Evolutionary conservation across 1,140 invertebrate genomes (phyloP), one percentile per base, ranked within the genome.

Genomic region (Prorops nasuta): DNA sequence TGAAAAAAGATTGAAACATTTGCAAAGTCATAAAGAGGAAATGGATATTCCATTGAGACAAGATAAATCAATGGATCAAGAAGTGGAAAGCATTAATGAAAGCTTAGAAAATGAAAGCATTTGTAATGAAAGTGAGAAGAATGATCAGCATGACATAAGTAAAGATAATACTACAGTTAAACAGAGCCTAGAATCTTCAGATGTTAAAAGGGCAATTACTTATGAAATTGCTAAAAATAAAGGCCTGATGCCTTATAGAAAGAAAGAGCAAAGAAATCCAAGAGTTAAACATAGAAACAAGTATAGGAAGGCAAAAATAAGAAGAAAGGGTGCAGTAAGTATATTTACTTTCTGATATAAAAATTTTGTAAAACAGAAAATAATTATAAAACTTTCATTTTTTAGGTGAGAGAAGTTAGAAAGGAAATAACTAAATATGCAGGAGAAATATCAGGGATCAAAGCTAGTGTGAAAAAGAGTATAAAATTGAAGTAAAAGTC

Each of bases 171-270:
- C n/a, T 2, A 35, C 6, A 15, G n/a, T 14, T 35, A 7, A 28
- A 18, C 63, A 69, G 56, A 65, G 32, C 49, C 60, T 32, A 49
- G 63, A 68, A 55, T 56, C 39, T 0, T n/a, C 21, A 64, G 71
- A 71, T 65, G 63, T 22, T 54, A 94, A 92, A 66, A 80, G 94
- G 63, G 83, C 83, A 41, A 96, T 97, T 56, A 96, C 89, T 14
- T 94, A 94, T 71, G 82, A 95, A 83, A 97, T 97, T 64, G 86
- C 89, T 7, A 97, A 97, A 74, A 98, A 98, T 66, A 96, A 94
- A 77, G 94, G 94, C 31, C 79, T 98, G 1, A 95, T 88, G 31
- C 91, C 93, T 9, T 80, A 87, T 55, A 84, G 92, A 48, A 95
- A 91, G 67, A 96, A 95, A 69, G 92, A 95, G 67, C 83, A 87